Evolutionary conservation across 2,113 vertebrate species (phyloP), one percentile per base, ranked within the genome.

Genomic region (Lipotes vexillifer): DNA sequence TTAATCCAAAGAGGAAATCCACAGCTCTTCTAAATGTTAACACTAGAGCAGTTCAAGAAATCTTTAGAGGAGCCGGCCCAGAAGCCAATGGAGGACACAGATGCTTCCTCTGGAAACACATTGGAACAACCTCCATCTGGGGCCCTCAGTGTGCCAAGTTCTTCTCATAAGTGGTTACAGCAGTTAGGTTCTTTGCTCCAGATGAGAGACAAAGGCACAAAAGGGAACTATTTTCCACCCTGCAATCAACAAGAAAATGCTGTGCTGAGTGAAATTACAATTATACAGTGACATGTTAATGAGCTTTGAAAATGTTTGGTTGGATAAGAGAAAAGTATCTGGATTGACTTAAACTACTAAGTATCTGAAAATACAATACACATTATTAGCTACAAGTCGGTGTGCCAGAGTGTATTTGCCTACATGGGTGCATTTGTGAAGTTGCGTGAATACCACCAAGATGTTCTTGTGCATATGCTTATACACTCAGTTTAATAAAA

Each of bases 161-260:
- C 98, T 97, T 97, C 97, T 97, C 93, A 33, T 98, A 98, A 98
- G 98, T 98, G 97, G 98, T 98, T 97, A 97, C 98, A 98, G 98
- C 94, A 98, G 97, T 98, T 98, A 97, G 92, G 77, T 98, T 98
- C 92, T 98, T 95, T 96, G 97, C 98, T 98, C 96, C 97, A 98
- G 97, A 98, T 98, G 98, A 98, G 96, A 98, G 98, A 90, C 72
- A 98, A 98, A 98, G 69, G 82, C 96, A 98, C 98, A 96, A 97
- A 98, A 98, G 98, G 97, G 98, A 99, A 97, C 88, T 92, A 90
- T 99, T 98, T 98, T 98, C 98, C 90, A 98, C 95, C 95, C 97
- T 95, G 96, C 97, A 98, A 98, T 98, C 98, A 98, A 97, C 96
- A 98, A 89, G 93, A 98, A 99, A 98, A 97, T 84, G 96, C 98